A percentile compares a stretch with the other conserved stretches of the same genome.
Conservation (phyloP, 2,797 vertebrate species). For the Rallus crepitans region DNA sequence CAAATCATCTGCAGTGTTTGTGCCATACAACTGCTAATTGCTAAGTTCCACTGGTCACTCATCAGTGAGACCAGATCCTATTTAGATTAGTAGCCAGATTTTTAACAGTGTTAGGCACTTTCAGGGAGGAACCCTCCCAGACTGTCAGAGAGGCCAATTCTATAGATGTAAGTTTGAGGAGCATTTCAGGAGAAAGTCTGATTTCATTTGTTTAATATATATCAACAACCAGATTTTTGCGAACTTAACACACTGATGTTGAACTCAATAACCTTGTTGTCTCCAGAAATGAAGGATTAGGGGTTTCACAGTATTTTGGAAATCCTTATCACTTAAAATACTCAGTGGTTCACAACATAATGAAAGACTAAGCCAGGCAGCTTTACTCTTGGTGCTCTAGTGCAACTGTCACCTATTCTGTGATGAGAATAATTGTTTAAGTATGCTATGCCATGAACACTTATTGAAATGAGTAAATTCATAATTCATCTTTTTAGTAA, state of each 20-base stretch:
- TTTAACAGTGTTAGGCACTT: background rate
- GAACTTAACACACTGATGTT: background rate
- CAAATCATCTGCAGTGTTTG: background rate
- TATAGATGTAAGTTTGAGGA: background rate
- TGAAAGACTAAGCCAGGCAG: background rate
- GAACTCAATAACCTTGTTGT: background rate
- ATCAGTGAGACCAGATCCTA: background rate
- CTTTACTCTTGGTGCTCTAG: background rate
- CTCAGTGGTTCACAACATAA: background rate
- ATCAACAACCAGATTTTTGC: background rate
- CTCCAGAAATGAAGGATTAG: background rate
- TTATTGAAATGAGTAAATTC: background rate
- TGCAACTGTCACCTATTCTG: background rate
- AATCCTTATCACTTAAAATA: background rate
- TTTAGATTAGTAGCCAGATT: background rate
- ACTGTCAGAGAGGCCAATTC: background rate
- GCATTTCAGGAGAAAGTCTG: background rate
- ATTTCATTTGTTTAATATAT: background rate
- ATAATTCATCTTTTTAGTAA: background rate
- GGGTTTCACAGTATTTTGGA: background rate
- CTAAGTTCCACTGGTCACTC: background rate
- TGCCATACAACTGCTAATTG: background rate
- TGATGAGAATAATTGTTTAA: background rate
- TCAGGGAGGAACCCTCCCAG: background rate
- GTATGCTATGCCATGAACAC: background rate